phyloP scores from a whole-genome alignment of 1,140 invertebrate genomes.

The Drosophila leontia region DNA sequence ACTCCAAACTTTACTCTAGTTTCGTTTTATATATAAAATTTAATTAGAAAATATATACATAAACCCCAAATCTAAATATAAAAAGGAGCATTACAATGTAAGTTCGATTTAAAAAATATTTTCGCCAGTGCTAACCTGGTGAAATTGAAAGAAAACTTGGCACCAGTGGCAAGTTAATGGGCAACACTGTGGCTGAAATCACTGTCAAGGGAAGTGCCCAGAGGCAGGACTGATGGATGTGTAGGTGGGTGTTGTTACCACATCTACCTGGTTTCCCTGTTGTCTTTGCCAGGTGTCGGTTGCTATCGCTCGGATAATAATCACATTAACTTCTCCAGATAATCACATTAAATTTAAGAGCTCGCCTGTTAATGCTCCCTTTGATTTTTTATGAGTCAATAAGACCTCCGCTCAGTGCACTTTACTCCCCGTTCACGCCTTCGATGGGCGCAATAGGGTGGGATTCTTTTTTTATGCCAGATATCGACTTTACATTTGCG shows the following conservation, averaged over 20 bases:
- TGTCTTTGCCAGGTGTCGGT: slow-evolving; percentile 36
- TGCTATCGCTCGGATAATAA: slow-evolving; percentile 65
- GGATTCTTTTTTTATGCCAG: slow-evolving; percentile 7
- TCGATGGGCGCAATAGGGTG: no score
- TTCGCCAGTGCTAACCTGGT: slow-evolving; percentile 1
- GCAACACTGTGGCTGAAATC: slow-evolving; percentile 49
- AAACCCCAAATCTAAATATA: no score
- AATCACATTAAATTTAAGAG: slow-evolving; percentile 77
- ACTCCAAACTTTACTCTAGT: no score
- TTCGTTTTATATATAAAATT: no score
- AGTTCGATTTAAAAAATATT: background rate
- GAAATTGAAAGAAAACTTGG: slow-evolving; percentile 72
- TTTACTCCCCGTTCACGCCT: slow-evolving; percentile 21
- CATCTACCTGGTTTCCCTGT: slow-evolving; percentile 16
- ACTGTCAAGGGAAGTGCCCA: slow-evolving; percentile 30
- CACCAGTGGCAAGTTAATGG: slow-evolving; percentile 65
- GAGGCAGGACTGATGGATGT: slow-evolving; percentile 41
- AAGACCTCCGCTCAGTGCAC: slow-evolving; percentile 15
- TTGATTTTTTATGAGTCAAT: slow-evolving; percentile 74
- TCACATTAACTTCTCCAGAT: slow-evolving; percentile 79
- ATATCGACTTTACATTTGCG: slow-evolving; percentile 20
- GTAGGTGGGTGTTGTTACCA: slow-evolving; percentile 34
- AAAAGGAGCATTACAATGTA: no score
- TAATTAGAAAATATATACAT: no score
- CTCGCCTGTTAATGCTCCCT: slow-evolving; percentile 44